Conservation (phyloP, 2,113 vertebrate species). For the Rynchops niger region DNA sequence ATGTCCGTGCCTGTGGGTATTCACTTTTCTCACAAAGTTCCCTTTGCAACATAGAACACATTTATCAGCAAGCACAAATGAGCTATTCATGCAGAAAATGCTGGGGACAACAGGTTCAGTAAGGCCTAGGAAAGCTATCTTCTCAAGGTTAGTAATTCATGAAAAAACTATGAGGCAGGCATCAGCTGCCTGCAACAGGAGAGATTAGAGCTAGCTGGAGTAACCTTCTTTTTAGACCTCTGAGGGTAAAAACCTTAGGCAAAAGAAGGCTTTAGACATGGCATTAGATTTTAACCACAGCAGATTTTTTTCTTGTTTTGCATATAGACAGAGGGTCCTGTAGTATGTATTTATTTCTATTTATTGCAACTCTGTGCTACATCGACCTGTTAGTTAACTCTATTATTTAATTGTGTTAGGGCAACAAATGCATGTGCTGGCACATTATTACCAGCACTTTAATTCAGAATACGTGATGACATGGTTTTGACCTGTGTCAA, state of each 20-base stretch:
- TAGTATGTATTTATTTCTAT: neutral
- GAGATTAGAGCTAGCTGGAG: neutral
- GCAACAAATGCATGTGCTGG: neutral
- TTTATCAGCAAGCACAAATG: neutral
- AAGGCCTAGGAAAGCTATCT: neutral
- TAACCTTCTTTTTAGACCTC: neutral
- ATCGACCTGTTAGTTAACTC: neutral
- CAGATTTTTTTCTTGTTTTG: neutral
- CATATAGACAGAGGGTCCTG: neutral
- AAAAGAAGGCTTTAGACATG: neutral
- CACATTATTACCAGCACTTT: neutral
- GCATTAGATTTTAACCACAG: neutral
- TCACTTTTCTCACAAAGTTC: neutral
- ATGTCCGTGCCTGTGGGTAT: neutral
- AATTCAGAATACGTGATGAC: neutral
- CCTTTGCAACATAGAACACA: neutral
- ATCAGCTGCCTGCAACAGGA: neutral
- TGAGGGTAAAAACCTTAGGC: neutral
- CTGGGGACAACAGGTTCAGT: neutral
- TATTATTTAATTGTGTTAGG: neutral
- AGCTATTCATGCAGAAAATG: neutral
- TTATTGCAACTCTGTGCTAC: neutral
- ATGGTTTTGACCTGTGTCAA: neutral
- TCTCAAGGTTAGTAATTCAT: neutral
- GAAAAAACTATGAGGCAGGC: neutral